Evolutionary conservation across 2,888 invertebrate species (phyloP).

Genomic region (Trichogramma dendrolimi): DNA sequence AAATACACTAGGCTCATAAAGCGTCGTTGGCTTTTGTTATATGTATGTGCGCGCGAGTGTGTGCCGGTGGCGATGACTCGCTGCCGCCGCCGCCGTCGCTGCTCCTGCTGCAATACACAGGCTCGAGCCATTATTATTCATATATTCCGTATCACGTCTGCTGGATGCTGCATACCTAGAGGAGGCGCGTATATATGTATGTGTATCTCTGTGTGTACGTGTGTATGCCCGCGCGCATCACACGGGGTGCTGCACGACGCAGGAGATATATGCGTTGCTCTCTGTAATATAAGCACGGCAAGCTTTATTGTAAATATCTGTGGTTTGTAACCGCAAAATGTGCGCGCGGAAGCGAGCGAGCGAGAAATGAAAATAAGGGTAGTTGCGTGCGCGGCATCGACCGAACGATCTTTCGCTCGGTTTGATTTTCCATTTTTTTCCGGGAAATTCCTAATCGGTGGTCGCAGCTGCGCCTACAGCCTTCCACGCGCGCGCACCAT

Average conservation of each 20-base stretch:
- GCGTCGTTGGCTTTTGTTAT: constrained; percentile 29
- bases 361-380: too few species aligned
- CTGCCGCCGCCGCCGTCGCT: neutral
- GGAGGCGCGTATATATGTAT: neutral
- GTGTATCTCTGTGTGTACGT: neutral
- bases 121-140: constrained; percentile 50
- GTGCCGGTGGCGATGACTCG: constrained; percentile 30
- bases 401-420: too few species aligned
- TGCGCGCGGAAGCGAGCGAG: neutral
- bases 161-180: constrained; percentile 28
- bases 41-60: constrained; percentile 21
- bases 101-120: constrained; percentile 30
- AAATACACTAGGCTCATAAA: constrained; percentile 17
- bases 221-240: too few species aligned
- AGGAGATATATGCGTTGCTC: neutral
- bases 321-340: constrained; percentile 11
- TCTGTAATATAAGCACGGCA: neutral
- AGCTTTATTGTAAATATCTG: constrained; percentile 24
- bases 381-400: too few species aligned
- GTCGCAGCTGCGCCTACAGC: neutral
- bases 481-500: too few species aligned
- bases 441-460: neutral
- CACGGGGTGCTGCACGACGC: too few species aligned
- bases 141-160: constrained; percentile 52
- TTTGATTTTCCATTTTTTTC: neutral